Base-by-base conservation (phyloP, 2,797 vertebrate species). In the Oreochromis mossambicus region DNA sequence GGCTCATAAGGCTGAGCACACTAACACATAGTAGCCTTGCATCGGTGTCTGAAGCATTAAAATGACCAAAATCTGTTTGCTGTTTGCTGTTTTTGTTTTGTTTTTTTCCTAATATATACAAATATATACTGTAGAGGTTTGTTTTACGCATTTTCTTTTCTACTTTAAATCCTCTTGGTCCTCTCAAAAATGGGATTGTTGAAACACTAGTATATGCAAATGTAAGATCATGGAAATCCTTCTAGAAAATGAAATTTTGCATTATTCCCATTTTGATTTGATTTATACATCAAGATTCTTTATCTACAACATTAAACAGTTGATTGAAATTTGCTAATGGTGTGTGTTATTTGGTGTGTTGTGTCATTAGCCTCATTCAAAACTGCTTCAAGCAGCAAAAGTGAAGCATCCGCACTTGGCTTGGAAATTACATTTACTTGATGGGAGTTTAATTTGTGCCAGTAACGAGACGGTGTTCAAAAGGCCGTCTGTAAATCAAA, bases 231-330 rank as follows among this genome's bases (percentile, higher is more conserved):
- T 87, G 92, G 95, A 92, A 86, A 86, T 82, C 91, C 84, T 93
- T 92, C 89, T 86, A 87, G 86, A 88, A 91, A 88, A 92, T 86
- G 5, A 79, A 50, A 52, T 84, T 90, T 94, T 93, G 70, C 92
- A 88, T 93, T 94, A 78, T 89, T 92, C 81, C 88, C 89, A 85
- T 92, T 94, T 96, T 96, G 95, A 97, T 97, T 97, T 97, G 96
- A 97, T 98, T 98, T 97, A 97, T 95, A 97, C 95, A 96, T 97
- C 95, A 95, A 97, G 97, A 97, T 98, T 97, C 97, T 97, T 98
- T 97, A 97, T 97, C 96, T 96, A 97, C 96, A 95, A 97, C 97
- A 98, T 98, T 98, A 99, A 99, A 99, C 96, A 94, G 96, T 97
- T 98, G 97, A 98, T 99, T 98, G 97, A 97, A 97, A 97, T 96